Percentiles rank a stretch among this genome's conserved stretches.
Conservation (phyloP, 2,797 vertebrate species). For the Leucoraja ocellata region DNA sequence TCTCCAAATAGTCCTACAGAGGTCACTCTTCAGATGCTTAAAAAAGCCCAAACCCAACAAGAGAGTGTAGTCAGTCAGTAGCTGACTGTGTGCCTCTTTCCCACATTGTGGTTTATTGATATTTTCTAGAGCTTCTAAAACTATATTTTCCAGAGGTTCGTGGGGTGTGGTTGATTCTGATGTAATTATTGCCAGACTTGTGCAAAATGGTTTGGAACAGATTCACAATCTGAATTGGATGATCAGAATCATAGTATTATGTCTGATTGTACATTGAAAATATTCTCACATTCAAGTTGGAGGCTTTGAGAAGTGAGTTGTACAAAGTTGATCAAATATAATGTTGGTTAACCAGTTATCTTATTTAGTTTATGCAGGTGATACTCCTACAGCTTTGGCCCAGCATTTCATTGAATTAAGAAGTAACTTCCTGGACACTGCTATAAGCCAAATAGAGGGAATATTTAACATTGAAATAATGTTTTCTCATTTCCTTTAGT, state of each 20-base stretch:
- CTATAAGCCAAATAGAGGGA: not conserved
- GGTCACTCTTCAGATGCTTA: constrained; percentile 58
- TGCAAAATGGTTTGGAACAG: not conserved
- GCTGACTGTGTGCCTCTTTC: not conserved
- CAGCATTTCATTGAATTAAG: not conserved
- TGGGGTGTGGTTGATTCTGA: not conserved
- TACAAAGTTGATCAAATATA: not conserved
- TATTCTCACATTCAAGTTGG: not conserved
- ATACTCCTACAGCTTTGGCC: not conserved
- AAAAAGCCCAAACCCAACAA: not conserved
- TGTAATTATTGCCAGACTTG: not conserved
- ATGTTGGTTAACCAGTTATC: not conserved
- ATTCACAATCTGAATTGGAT: not conserved
- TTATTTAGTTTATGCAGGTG: not conserved
- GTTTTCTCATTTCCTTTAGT: not conserved
- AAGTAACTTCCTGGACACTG: not conserved
- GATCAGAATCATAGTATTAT: not conserved
- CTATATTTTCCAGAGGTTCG: not conserved
- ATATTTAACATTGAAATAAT: not conserved
- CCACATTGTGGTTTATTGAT: not conserved
- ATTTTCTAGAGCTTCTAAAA: not conserved
- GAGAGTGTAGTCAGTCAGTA: not conserved
- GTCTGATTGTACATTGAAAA: not conserved
- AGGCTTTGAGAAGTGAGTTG: not conserved
- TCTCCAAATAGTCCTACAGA: constrained; percentile 57